Evolutionary conservation across 2,113 vertebrate species (phyloP), one percentile per base, ranked within the genome.

Genomic region (Pterocles gutturalis): DNA sequence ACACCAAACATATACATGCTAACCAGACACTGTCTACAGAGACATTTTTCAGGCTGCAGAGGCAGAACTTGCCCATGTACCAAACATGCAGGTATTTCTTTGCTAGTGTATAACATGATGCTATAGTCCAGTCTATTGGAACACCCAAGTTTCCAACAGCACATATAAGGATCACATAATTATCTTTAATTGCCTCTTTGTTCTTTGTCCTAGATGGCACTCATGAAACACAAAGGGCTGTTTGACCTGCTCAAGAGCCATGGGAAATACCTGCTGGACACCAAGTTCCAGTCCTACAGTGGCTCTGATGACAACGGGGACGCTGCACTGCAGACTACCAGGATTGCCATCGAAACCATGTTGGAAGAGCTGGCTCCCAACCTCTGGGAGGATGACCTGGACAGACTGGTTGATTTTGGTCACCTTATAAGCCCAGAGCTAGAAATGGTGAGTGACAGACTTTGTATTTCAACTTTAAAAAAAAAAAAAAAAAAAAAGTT

Each of bases 371-470:
- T 99, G 26, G 98, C 98, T 48, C 98, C 98, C 53, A 99, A 99
- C 78, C 98, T 99, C 31, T 99, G 99, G 98, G 98, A 99, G 87
- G 98, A 99, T n/a, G 98, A 99, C 54, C 95, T 99, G 25, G 96
- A 99, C 95, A 97, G 98, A 71, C 93, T 99, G 43, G 98, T 99
- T 80, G 98, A 99, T 93, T 99, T 99, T 83, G 98, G 99, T 16
- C 99, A 99, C 73, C 91, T 99, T 8, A 98, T 99, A 94, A 99
- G 99, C 61, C 98, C 98, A 65, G 98, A 98, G 49, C 93, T 99
- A 67, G 98, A 99, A 97, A 99, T 99, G 98, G 98, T 99, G 78
- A 87, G 95, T 95, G 33, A 61, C 4, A 43, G 26, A 41, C 3
- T 43, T 84, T 4, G 25, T 71, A 53, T 45, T 54, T 8, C 41